These are phyloP conservation scores for Oegoconia quadripuncta DNA, from an alignment of 2,888 invertebrate genomes.

Conservation along the genomic window DNA sequence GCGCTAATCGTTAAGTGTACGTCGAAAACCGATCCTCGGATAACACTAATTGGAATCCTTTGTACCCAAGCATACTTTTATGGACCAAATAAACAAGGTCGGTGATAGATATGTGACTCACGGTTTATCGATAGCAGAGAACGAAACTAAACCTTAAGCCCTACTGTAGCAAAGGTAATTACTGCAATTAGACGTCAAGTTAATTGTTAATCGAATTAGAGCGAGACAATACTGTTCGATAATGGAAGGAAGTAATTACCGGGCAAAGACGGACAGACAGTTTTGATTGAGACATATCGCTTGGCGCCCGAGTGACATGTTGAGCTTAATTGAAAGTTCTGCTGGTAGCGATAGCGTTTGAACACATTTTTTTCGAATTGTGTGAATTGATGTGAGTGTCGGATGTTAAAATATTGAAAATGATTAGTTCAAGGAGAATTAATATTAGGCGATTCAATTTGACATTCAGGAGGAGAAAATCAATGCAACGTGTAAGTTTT, in stretches of 20 bases:
- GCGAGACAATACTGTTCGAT: conserved; percentile 52
- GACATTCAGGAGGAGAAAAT: conserved; percentile 22
- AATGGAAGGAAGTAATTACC: conserved; percentile 52
- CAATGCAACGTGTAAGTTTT: conserved; percentile 27
- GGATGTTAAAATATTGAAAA: not conserved
- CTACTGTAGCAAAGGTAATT: not conserved
- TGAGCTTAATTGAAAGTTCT: not conserved
- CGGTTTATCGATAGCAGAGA: too few relatives aligned
- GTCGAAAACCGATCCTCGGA: conserved; percentile 20
- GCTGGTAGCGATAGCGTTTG: not conserved
- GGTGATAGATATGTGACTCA: not conserved
- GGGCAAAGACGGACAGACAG: conserved; percentile 28
- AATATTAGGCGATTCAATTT: conserved; percentile 18
- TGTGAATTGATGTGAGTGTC: not conserved
- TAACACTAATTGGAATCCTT: conserved; percentile 35
- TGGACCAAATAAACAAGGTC: not conserved
- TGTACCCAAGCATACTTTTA: conserved; percentile 11
- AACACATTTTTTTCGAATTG: not conserved
- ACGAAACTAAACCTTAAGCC: not conserved
- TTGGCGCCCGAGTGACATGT: conserved; percentile 31
- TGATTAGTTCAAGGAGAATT: not conserved
- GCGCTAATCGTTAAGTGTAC: conserved; percentile 23
- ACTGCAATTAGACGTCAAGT: conserved; percentile 15
- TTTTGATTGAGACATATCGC: conserved; percentile 49
- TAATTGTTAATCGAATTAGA: conserved; percentile 59